These are phyloP conservation scores for Ptyas mucosa DNA, from an alignment of 2,113 vertebrate species.

Conservation along the genomic window DNA sequence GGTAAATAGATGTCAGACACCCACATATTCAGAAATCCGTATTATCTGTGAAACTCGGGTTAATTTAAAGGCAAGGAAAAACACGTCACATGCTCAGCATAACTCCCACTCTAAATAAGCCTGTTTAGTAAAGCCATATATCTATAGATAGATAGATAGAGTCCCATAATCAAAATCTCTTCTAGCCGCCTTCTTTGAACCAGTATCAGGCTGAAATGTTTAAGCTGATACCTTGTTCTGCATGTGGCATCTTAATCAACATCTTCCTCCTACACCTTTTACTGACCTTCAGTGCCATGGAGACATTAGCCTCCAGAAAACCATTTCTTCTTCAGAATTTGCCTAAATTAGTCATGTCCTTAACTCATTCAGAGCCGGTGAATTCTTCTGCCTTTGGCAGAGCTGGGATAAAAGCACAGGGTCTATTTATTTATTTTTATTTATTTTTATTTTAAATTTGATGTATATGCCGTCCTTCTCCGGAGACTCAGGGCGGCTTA, in stretches of 20 bases:
- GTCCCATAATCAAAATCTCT: slow-evolving; percentile 59
- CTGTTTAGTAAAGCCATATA: slow-evolving; percentile 54
- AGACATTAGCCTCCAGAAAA: slow-evolving; percentile 58
- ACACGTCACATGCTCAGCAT: slow-evolving; percentile 31
- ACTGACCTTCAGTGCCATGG: slow-evolving; percentile 41
- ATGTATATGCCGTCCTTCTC: too few species aligned
- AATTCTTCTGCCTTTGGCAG: neutral
- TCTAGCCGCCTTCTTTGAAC: slow-evolving; percentile 55
- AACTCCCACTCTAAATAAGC: slow-evolving; percentile 30
- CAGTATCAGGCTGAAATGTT: slow-evolving; percentile 67
- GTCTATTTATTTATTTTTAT: too few species aligned
- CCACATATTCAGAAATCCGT: slow-evolving; percentile 19
- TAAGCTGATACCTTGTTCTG: slow-evolving; percentile 65
- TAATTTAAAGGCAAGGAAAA: slow-evolving; percentile 38
- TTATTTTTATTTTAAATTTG: too few species aligned
- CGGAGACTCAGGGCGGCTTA: too few species aligned
- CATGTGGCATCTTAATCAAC: slow-evolving; percentile 65
- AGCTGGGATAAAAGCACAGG: neutral
- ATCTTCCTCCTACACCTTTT: slow-evolving; percentile 50
- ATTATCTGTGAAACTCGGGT: slow-evolving; percentile 33
- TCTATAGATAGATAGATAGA: slow-evolving; percentile 34
- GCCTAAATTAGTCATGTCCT: slow-evolving; percentile 50
- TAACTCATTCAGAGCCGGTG: slow-evolving; percentile 31
- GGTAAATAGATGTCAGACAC: slow-evolving; percentile 35
- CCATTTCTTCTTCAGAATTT: slow-evolving; percentile 50